Evolutionary conservation across 2,888 invertebrate species (phyloP).

Genomic region (Drosophila pullipes): DNA sequence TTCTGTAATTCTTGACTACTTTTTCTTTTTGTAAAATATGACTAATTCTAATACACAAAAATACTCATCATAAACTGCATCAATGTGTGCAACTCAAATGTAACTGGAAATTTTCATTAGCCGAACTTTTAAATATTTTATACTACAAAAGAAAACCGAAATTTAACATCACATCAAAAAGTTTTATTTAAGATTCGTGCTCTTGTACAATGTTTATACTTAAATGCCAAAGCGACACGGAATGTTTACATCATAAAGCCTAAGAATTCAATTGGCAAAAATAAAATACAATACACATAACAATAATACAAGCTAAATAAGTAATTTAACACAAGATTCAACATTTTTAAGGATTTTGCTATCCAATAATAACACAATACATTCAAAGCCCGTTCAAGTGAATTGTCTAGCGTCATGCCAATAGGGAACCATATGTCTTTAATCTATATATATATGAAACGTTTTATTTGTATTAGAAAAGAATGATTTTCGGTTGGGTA

Average conservation of each 20-base stretch:
- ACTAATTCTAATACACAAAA: neutral
- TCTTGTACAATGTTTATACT: slow-evolving; percentile 22
- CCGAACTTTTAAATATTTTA: neutral
- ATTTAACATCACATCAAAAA: slow-evolving; percentile 39
- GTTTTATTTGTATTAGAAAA: slow-evolving; percentile 19
- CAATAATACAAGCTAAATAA: slow-evolving; percentile 38
- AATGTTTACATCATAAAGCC: slow-evolving; percentile 60
- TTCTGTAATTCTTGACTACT: neutral
- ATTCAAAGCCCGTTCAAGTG: slow-evolving; percentile 44
- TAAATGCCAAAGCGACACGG: slow-evolving; percentile 59
- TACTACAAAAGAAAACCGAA: neutral
- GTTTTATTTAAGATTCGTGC: slow-evolving; percentile 71
- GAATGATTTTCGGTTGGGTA: slow-evolving; percentile 15
- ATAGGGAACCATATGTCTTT: slow-evolving; percentile 3
- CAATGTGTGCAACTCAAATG: neutral
- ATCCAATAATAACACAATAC: slow-evolving; percentile 47
- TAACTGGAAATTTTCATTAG: neutral
- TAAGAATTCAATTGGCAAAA: slow-evolving; percentile 36
- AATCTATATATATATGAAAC: slow-evolving; percentile 11
- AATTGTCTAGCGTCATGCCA: slow-evolving; percentile 27
- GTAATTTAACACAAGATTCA: slow-evolving; percentile 32
- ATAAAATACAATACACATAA: slow-evolving; percentile 33
- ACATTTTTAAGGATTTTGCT: slow-evolving; percentile 8
- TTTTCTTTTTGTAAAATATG: neutral
- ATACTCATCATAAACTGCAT: neutral